Base-by-base conservation (phyloP, 2,888 invertebrate genomes). In the Antitype chi region DNA sequence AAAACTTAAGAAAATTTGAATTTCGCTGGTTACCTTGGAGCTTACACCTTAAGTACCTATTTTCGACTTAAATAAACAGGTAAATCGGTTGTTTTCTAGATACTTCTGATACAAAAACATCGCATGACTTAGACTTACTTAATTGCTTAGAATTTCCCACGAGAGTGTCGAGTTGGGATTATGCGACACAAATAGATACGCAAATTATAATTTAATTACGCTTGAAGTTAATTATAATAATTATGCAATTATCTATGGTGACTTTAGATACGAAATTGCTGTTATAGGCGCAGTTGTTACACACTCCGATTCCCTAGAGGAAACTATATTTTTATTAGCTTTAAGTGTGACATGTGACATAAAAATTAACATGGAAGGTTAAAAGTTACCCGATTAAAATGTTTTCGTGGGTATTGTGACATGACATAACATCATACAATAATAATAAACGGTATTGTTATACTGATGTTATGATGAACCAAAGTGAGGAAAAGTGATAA, bases 101-200 rank as follows among this genome's bases (percentile, higher is more conserved):
- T 74, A 38, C 20, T 52, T 32, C 17, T 17, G 52, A 47, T 20
- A 49, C 32, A 81, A 73, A 53, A 67, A 69, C 68, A 78, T 80
- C 20, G 66, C 81, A 62, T 70, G 85, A 38, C 59, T 53, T 60
- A 60, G 17, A 47, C 43, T 52, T 70, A 32, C 7, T 7, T 60
- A 59, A 52, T 64, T 69, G 32, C 57, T 52, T 57, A n/a, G 15
- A 75, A 85, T 85, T 76, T 85, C 82, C 85, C 85, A 85, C 60
- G 76, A 81, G 70, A 74, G 43, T 49, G 47, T n/a, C 64, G 55
- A 60, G 47, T 66, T 62, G 76, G 75, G 59, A 71, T 75, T 62
- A 71, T n/a, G 32, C 49, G 52, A 70, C 70, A 73, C 17, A 81
- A 80, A 81, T 68, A 69, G 38, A 17, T 60, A 52, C 7, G 8